phyloP scores from a whole-genome alignment of 92 coral and sea anemone genomes.

The Montipora capitata region DNA sequence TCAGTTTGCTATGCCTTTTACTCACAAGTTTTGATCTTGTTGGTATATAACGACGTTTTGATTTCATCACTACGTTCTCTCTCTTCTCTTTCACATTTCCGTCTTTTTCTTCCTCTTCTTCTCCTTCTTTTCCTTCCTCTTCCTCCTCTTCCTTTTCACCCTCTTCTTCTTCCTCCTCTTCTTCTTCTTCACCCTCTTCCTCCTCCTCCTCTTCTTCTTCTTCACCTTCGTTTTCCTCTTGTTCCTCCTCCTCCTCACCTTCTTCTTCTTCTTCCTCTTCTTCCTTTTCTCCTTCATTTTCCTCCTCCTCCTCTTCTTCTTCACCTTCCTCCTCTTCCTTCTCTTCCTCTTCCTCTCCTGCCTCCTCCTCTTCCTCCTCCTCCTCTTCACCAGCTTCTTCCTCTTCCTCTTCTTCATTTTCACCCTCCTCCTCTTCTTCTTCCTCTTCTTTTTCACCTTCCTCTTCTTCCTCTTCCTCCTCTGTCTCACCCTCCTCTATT shows the following conservation, averaged over 20 bases:
- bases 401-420: slow-evolving; percentile 16
- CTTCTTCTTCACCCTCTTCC: slow-evolving; percentile 16
- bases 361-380: slow-evolving; percentile 10
- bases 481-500: slow-evolving; percentile 36
- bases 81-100: slow-evolving; percentile 1
- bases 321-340: slow-evolving; percentile 45
- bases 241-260: slow-evolving; percentile 21
- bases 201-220: slow-evolving; percentile 25
- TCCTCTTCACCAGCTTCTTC: slow-evolving; percentile 17
- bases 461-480: slow-evolving; percentile 29
- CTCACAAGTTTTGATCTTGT: background rate
- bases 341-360: slow-evolving; percentile 24
- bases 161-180: slow-evolving; percentile 37
- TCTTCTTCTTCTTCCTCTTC: slow-evolving; percentile 22
- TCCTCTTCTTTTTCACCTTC: slow-evolving; percentile 29
- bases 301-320: slow-evolving; percentile 18
- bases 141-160: slow-evolving; percentile 27
- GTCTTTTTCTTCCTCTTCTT: slow-evolving; percentile 12
- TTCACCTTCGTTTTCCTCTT: slow-evolving; percentile 27
- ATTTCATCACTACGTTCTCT: background rate
- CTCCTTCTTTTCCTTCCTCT: slow-evolving; percentile 16
- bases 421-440: slow-evolving; percentile 30
- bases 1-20: background rate
- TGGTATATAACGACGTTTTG: background rate
- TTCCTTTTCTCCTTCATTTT: slow-evolving; percentile 20